These are phyloP conservation scores for Lasioglossum calceatum DNA, from an alignment of 2,888 invertebrate species.

Conservation along the genomic window DNA sequence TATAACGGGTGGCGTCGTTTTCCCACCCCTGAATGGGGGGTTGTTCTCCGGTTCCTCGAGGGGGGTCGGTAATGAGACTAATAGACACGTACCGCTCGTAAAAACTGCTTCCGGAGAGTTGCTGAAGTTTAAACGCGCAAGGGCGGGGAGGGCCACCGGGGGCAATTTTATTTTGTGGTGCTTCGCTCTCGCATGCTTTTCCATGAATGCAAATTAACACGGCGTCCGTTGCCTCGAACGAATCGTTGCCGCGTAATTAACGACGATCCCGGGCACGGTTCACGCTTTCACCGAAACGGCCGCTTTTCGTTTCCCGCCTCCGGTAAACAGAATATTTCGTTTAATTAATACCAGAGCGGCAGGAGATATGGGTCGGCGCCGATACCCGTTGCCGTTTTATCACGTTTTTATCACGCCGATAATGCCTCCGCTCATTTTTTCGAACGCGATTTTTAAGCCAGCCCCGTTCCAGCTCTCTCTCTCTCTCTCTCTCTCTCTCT, in stretches of 20 bases:
- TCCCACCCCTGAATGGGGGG: constrained; percentile 63
- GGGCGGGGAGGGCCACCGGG: neutral
- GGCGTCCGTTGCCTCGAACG: constrained; percentile 6
- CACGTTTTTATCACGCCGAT: neutral
- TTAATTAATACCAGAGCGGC: constrained; percentile 21
- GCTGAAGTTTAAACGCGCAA: constrained; percentile 70
- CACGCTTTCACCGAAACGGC: constrained; percentile 8
- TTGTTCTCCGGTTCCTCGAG: constrained; percentile 50
- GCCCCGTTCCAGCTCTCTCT: neutral
- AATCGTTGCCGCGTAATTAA: constrained; percentile 52
- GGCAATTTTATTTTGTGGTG: constrained; percentile 63
- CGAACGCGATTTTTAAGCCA: neutral
- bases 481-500: neutral
- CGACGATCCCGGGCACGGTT: constrained; percentile 17
- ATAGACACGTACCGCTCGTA: constrained; percentile 82
- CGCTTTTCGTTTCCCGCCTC: neutral
- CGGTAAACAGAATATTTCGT: constrained; percentile 21
- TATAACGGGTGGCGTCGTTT: constrained; percentile 76
- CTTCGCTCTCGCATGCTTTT: neutral
- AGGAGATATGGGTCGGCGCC: neutral
- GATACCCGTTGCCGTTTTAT: neutral
- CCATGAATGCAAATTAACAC: constrained; percentile 53
- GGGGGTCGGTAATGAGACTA: constrained; percentile 78
- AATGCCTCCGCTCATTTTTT: neutral
- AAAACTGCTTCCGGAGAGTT: constrained; percentile 77